Percentiles rank a stretch among this genome's conserved stretches.
These are phyloP conservation scores for Panulirus ornatus DNA, from an alignment of 1,140 invertebrate genomes.

Conservation along the genomic window DNA sequence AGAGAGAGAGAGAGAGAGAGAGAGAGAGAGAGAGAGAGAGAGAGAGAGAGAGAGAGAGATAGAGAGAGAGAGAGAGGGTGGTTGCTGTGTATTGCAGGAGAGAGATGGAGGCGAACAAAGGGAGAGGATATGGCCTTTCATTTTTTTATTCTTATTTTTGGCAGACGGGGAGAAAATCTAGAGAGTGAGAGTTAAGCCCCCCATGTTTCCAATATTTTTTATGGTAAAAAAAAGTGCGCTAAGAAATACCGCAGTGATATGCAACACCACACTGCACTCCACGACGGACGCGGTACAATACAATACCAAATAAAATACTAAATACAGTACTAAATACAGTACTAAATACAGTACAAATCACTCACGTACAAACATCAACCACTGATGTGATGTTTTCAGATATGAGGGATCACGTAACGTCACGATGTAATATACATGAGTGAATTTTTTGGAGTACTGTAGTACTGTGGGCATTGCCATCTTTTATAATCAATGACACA, in stretches of 20 bases:
- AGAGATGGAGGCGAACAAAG: conserved; percentile 22
- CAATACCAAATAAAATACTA: no score
- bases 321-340: no score
- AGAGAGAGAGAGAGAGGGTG: background rate
- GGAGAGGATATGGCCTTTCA: conserved; percentile 52
- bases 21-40: background rate
- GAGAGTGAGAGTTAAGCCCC: conserved; percentile 36
- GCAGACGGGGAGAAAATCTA: conserved; percentile 40
- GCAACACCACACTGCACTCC: conserved; percentile 1
- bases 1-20: background rate
- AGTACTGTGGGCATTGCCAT: no score
- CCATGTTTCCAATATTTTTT: conserved; percentile 13
- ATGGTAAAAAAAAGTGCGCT: conserved; percentile 19
- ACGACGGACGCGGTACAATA: no score
- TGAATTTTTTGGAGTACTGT: no score
- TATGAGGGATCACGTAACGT: no score
- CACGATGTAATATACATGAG: no score
- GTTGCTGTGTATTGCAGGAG: background rate
- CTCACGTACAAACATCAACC: no score
- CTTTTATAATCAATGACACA: no score
- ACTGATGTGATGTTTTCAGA: no score
- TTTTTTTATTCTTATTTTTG: conserved; percentile 35
- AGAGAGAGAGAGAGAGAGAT: background rate
- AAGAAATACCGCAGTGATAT: conserved; percentile 27
- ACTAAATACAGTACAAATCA: no score